A percentile compares a stretch with the other conserved stretches of the same genome.
Evolutionary conservation across 2,888 invertebrate species (phyloP).

Genomic region (Apomyelois bistriatella): DNA sequence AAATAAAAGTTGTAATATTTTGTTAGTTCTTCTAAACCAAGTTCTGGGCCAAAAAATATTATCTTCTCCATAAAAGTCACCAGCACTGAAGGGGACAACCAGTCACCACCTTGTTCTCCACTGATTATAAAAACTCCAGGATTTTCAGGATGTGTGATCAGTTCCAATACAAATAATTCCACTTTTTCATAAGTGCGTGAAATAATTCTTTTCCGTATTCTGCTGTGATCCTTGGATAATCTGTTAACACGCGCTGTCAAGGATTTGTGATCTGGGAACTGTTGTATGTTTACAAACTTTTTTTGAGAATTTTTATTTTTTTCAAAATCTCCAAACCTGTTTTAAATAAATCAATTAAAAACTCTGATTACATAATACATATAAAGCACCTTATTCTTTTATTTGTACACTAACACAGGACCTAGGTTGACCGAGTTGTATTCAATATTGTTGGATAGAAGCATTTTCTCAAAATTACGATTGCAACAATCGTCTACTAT

Average conservation of each 20-base stretch:
- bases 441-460: conserved; percentile 45
- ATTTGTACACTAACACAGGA: conserved; percentile 30
- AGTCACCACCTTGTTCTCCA: conserved; percentile 62
- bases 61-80: conserved; percentile 43
- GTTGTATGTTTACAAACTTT: neutral
- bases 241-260: conserved; percentile 38
- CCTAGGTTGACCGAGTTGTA: conserved; percentile 28
- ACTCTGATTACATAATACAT: neutral
- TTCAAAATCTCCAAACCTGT: neutral
- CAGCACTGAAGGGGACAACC: conserved; percentile 53
- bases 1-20: conserved; percentile 54
- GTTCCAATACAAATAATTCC: conserved; percentile 49
- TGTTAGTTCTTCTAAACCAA: conserved; percentile 26
- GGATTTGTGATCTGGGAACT: neutral
- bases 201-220: conserved; percentile 41
- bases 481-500: conserved; percentile 35
- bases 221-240: conserved; percentile 28
- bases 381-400: neutral
- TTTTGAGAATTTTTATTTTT: neutral
- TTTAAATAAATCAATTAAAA: neutral
- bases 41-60: conserved; percentile 25
- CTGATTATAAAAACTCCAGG: conserved; percentile 54
- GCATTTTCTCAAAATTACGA: conserved; percentile 38
- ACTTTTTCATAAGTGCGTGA: conserved; percentile 49
- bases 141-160: conserved; percentile 36